Percentiles rank a stretch among this genome's conserved stretches.
These are phyloP conservation scores for Cyprinodon tularosa DNA, from an alignment of 2,113 vertebrate species.

Conservation along the genomic window DNA sequence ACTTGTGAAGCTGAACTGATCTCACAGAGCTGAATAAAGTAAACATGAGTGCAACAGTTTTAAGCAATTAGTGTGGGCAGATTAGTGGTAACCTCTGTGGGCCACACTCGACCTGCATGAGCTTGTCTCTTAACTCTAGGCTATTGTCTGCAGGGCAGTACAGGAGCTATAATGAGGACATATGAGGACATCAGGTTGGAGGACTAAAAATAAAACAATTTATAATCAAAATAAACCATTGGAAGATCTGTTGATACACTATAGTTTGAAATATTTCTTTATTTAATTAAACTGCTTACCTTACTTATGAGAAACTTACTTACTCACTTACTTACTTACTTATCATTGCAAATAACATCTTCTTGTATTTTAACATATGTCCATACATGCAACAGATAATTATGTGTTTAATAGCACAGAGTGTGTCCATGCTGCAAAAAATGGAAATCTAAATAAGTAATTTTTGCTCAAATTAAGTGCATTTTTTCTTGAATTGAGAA, in stretches of 20 bases:
- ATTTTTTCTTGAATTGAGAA: too few species aligned
- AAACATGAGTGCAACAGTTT: background rate
- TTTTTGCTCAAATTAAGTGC: too few species aligned
- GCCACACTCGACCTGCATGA: slow-evolving; percentile 21
- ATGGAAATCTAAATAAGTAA: too few species aligned
- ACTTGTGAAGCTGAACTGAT: background rate
- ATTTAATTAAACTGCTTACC: slow-evolving; percentile 1
- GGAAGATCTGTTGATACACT: background rate
- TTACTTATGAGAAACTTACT: background rate
- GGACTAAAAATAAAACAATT: background rate
- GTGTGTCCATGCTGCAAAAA: too few species aligned
- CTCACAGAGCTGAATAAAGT: background rate
- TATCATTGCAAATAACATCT: background rate
- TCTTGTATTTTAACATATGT: background rate
- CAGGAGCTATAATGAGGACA: background rate
- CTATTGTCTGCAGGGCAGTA: background rate
- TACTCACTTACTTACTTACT: too few species aligned
- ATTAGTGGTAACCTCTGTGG: slow-evolving; percentile 12
- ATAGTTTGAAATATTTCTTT: background rate
- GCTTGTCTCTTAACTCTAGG: slow-evolving; percentile 7
- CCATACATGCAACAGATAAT: background rate
- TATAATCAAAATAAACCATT: background rate
- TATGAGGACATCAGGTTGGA: background rate
- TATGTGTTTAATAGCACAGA: too few species aligned
- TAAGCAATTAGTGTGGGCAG: background rate